Evolutionary conservation across 2,113 vertebrate genomes (phyloP).

Genomic region (Trogon melanurus): DNA sequence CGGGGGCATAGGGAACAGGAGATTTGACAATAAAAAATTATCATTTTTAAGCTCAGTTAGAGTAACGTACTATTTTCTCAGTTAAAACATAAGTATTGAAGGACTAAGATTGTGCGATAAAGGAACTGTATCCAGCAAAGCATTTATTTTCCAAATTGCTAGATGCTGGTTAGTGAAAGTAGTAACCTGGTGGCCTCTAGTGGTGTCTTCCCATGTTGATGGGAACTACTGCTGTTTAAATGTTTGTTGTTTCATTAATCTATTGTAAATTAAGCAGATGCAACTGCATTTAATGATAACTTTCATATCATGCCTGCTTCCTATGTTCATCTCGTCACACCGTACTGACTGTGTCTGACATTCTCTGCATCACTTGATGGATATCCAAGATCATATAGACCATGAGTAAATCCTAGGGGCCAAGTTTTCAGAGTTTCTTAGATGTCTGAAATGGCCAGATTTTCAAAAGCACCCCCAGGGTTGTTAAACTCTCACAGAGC

Average conservation of each 20-base stretch:
- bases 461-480: not conserved
- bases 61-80: not conserved
- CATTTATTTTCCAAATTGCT: not conserved
- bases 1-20: not conserved
- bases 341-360: not conserved
- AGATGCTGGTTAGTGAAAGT: not conserved
- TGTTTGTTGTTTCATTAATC: not conserved
- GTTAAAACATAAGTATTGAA: not conserved
- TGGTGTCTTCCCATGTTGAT: not conserved
- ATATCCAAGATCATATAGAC: not conserved
- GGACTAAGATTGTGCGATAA: not conserved
- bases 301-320: not conserved
- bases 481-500: not conserved
- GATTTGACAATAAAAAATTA: not conserved
- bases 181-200: conserved; percentile 54
- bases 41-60: not conserved
- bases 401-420: not conserved
- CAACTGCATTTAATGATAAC: not conserved
- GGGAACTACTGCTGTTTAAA: not conserved
- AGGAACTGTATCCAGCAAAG: accelerated
- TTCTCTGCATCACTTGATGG: not conserved
- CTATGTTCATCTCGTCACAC: not conserved
- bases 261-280: not conserved
- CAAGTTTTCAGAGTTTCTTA: not conserved
- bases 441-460: not conserved